Percentiles rank a stretch among this genome's conserved stretches.
Evolutionary conservation across 1,140 invertebrate species (phyloP).

Genomic region (Frieseomelitta varia): DNA sequence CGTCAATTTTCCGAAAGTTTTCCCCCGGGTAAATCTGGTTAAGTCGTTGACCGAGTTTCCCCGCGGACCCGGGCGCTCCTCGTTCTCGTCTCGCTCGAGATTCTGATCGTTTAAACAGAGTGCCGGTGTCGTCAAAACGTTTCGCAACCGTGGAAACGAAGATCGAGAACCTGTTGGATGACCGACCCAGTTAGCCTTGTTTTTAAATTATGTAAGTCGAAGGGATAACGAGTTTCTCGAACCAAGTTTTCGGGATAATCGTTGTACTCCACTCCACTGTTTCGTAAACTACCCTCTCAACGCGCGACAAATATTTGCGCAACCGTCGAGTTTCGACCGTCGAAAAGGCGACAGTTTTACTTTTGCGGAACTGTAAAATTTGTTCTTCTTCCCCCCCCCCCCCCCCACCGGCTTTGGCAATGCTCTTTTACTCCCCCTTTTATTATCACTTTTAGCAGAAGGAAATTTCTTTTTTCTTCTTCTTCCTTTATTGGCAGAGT

Average conservation of each 20-base stretch:
- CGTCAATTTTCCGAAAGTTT: slow-evolving; percentile 48
- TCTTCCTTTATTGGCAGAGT: too few species aligned
- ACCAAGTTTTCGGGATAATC: slow-evolving; percentile 19
- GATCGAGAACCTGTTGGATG: slow-evolving; percentile 44
- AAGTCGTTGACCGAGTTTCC: slow-evolving; percentile 48
- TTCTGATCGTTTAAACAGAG: neutral
- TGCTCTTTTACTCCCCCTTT: too few species aligned
- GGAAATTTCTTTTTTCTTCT: too few species aligned
- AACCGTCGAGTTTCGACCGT: neutral
- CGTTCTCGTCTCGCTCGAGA: neutral
- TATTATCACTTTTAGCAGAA: too few species aligned
- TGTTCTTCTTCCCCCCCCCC: too few species aligned
- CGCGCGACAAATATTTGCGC: slow-evolving; percentile 1
- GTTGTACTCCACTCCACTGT: neutral
- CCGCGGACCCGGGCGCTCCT: neutral
- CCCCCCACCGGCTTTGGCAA: too few species aligned
- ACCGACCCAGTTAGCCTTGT: neutral
- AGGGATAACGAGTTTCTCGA: neutral
- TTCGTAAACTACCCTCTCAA: slow-evolving; percentile 4
- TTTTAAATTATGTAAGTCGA: slow-evolving; percentile 30
- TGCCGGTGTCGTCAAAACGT: slow-evolving; percentile 3
- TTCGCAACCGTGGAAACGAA: neutral
- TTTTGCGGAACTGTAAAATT: too few species aligned
- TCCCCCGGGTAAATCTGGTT: slow-evolving; percentile 36
- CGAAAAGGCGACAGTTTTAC: neutral